A percentile compares a stretch with the other conserved stretches of the same genome.
phyloP scores from a whole-genome alignment of 2,888 invertebrate species.

The Acrobasis consociella region DNA sequence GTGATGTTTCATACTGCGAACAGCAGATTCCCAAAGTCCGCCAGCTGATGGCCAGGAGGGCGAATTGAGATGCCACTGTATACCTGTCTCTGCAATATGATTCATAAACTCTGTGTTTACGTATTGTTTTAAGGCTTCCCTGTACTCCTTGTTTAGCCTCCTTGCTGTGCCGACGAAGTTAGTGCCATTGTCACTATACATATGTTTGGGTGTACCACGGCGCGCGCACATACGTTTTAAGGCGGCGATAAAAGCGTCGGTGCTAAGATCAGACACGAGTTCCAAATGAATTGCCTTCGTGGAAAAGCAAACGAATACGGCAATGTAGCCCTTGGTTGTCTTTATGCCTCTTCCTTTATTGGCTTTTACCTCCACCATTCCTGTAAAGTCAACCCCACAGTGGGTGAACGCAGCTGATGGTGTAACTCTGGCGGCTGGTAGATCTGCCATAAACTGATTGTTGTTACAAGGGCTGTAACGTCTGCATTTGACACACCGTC shows the following conservation, averaged over 20 bases:
- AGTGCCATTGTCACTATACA: constrained; percentile 26
- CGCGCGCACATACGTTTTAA: constrained; percentile 24
- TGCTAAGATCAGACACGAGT: constrained; percentile 26
- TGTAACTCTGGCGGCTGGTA: too few relatives aligned
- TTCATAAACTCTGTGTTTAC: too few relatives aligned
- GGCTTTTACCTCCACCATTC: too few relatives aligned
- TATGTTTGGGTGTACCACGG: constrained; percentile 23
- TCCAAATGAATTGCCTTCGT: constrained; percentile 23
- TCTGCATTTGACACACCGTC: constrained; percentile 1
- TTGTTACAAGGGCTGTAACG: neutral
- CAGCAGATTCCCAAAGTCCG: constrained; percentile 21
- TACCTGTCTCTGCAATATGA: neutral
- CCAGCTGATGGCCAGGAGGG: constrained; percentile 20
- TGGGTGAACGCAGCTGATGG: too few relatives aligned
- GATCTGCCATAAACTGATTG: too few relatives aligned
- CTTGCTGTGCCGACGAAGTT: too few relatives aligned
- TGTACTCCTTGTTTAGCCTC: too few relatives aligned
- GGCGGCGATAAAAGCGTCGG: constrained; percentile 26
- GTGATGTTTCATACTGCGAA: constrained; percentile 14
- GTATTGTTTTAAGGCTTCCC: too few relatives aligned
- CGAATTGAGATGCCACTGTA: constrained; percentile 20
- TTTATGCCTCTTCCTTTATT: neutral
- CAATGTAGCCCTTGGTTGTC: too few relatives aligned
- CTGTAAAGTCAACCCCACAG: neutral
- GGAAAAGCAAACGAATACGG: too few relatives aligned